These are phyloP conservation scores for Melikaiella ostensackeni DNA, from an alignment of 2,888 invertebrate genomes.

Conservation along the genomic window DNA sequence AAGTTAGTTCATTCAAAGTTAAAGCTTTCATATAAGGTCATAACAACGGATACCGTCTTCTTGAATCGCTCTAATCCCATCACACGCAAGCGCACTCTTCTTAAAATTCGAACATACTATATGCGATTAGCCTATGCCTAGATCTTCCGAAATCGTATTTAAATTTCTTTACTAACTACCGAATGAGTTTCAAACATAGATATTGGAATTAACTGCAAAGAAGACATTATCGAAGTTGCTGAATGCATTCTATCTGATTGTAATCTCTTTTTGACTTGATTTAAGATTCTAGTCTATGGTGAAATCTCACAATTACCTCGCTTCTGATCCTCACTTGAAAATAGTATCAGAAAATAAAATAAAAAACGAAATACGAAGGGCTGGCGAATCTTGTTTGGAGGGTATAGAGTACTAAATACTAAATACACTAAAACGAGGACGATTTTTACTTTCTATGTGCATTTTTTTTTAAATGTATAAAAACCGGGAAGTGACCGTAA, in stretches of 20 bases:
- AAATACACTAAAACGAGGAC: too few species aligned
- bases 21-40: slow-evolving; percentile 71
- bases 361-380: too few species aligned
- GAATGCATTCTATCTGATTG: background rate
- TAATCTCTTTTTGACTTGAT: too few species aligned
- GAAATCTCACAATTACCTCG: too few species aligned
- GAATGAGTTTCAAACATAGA: background rate
- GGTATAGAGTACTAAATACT: too few species aligned
- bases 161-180: background rate
- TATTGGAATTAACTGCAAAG: background rate
- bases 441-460: too few species aligned
- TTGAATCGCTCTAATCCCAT: slow-evolving; percentile 55
- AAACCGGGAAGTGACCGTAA: too few species aligned
- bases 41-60: slow-evolving; percentile 66
- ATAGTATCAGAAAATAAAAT: too few species aligned
- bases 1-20: slow-evolving; percentile 71
- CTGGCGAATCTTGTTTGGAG: too few species aligned
- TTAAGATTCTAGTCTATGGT: too few species aligned
- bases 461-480: too few species aligned
- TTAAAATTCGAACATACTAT: slow-evolving; percentile 42
- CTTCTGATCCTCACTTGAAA: too few species aligned
- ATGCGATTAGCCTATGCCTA: slow-evolving; percentile 4
- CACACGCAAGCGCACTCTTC: slow-evolving; percentile 51
- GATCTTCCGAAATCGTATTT: background rate
- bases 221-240: background rate